phyloP scores from a whole-genome alignment of 2,113 vertebrate genomes.

The Lepidothrix coronata region DNA sequence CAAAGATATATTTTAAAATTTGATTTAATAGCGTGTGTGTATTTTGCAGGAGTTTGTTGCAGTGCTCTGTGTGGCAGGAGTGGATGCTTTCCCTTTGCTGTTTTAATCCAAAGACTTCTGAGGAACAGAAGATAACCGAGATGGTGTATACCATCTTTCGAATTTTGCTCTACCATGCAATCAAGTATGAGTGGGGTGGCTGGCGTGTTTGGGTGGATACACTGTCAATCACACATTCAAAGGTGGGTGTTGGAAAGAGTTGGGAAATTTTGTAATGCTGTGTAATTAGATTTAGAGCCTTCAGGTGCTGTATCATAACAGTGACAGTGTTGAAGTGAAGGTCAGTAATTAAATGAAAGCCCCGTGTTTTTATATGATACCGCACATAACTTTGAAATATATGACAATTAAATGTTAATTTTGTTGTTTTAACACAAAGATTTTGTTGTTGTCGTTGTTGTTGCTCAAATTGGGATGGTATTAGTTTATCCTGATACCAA shows the following conservation, averaged over 20 bases:
- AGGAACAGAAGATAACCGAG: conserved; percentile 98
- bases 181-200: conserved; percentile 98
- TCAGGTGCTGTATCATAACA: background rate
- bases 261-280: background rate
- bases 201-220: conserved; percentile 99
- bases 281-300: background rate
- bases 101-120: conserved; percentile 87
- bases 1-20: background rate
- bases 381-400: background rate
- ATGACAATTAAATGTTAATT: background rate
- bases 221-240: conserved; percentile 96
- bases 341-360: background rate
- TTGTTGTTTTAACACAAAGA: background rate
- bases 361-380: background rate
- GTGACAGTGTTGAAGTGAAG: background rate
- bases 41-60: conserved; percentile 89
- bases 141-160: conserved; percentile 98
- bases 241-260: conserved; percentile 78
- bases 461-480: background rate
- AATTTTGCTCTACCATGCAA: conserved; percentile 96
- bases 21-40: background rate
- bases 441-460: background rate
- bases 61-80: conserved; percentile 99
- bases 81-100: conserved; percentile 99
- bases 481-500: background rate